Conservation (phyloP, 2,113 vertebrate species). For the Hippocampus mohnikei region DNA sequence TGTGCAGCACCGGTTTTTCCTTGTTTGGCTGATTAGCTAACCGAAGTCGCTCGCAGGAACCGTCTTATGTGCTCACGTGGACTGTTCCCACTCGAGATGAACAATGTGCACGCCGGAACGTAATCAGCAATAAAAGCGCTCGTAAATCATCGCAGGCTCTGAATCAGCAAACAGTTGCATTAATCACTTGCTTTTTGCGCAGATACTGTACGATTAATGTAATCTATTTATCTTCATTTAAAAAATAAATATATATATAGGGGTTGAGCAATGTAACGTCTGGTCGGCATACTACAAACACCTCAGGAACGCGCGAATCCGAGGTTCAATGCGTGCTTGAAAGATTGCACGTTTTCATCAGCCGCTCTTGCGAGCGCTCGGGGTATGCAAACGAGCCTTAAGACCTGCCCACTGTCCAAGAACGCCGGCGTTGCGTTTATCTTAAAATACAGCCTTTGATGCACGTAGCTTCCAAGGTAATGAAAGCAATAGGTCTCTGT, state of each 20-base stretch:
- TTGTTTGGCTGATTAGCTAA: conserved; percentile 70
- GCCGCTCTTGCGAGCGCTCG: conserved; percentile 18
- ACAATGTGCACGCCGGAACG: conserved; percentile 44
- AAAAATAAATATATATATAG: not conserved
- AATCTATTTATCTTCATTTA: conserved; percentile 64
- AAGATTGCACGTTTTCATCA: conserved; percentile 20
- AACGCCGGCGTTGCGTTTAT: conserved; percentile 51
- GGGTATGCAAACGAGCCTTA: conserved; percentile 51
- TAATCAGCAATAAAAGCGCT: conserved; percentile 60
- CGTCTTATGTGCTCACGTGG: not conserved
- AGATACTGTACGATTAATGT: conserved; percentile 60
- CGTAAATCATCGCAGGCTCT: conserved; percentile 56
- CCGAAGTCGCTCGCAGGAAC: conserved; percentile 46
- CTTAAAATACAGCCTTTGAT: conserved; percentile 63
- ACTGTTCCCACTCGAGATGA: conserved; percentile 16
- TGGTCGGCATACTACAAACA: not conserved
- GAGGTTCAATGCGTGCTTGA: not conserved
- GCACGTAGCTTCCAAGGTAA: conserved; percentile 48
- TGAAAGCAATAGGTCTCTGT: conserved; percentile 67
- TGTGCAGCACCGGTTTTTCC: conserved; percentile 10
- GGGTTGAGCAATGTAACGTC: not conserved
- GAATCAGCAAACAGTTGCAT: conserved; percentile 61
- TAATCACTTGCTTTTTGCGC: conserved; percentile 56
- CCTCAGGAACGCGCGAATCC: not conserved
- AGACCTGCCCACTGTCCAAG: conserved; percentile 41